Evolutionary conservation across 2,888 invertebrate species (phyloP).

Genomic region (Drosophila lutescens): DNA sequence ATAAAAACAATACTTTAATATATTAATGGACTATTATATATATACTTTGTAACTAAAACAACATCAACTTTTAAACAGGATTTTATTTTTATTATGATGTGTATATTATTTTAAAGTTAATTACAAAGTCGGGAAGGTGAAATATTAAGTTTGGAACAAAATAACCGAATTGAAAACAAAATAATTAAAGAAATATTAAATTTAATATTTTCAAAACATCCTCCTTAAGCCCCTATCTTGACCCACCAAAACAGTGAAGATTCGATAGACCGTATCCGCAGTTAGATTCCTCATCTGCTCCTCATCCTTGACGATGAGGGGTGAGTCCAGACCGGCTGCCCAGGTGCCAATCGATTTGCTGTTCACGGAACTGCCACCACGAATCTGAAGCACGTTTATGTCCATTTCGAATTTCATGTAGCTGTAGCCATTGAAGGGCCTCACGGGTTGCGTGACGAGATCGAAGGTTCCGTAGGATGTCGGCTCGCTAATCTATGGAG

Average conservation of each 20-base stretch:
- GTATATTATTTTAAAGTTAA: neutral
- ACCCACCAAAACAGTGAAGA: slow-evolving; percentile 93
- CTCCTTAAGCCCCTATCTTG: neutral
- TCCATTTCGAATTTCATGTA: slow-evolving; percentile 91
- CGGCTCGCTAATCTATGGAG: slow-evolving; percentile 86
- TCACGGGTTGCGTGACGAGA: slow-evolving; percentile 86
- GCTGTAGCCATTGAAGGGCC: slow-evolving; percentile 88
- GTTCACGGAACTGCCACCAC: slow-evolving; percentile 90
- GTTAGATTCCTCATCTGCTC: slow-evolving; percentile 90
- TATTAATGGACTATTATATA: neutral
- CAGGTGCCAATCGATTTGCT: slow-evolving; percentile 90
- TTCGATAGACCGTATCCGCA: slow-evolving; percentile 93
- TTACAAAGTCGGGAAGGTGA: neutral
- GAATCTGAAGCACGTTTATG: slow-evolving; percentile 89
- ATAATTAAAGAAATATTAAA: neutral
- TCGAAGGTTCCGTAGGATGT: slow-evolving; percentile 89
- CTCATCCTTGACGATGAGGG: slow-evolving; percentile 88
- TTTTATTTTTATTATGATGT: neutral
- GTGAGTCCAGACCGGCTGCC: slow-evolving; percentile 90
- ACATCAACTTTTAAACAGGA: neutral
- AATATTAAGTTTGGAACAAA: neutral
- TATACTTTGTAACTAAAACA: neutral
- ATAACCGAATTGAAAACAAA: neutral
- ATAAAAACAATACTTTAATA: neutral
- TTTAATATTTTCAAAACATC: neutral